These are phyloP conservation scores for Cephonodes hylas DNA, from an alignment of 2,888 invertebrate species.

Conservation along the genomic window DNA sequence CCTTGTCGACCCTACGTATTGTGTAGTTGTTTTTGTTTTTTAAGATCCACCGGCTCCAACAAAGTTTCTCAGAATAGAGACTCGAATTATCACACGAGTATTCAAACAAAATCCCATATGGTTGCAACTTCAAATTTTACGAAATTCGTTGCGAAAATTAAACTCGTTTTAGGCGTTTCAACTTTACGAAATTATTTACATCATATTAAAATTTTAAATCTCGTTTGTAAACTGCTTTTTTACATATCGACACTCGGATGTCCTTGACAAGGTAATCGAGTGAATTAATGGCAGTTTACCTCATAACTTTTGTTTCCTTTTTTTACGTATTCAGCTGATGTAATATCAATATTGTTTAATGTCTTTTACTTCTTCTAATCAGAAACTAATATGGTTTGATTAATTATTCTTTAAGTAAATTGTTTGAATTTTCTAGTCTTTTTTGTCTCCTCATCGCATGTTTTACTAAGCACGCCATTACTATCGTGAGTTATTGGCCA, in stretches of 20 bases:
- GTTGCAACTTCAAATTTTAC: not conserved
- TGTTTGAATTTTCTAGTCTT: too few species aligned
- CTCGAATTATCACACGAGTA: not conserved
- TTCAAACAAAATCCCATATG: conserved; percentile 1
- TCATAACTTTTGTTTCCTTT: not conserved
- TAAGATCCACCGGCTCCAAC: conserved; percentile 37
- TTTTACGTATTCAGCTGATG: not conserved
- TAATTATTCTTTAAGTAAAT: too few species aligned
- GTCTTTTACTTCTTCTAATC: too few species aligned
- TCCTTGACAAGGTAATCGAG: conserved; percentile 2
- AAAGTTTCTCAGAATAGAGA: not conserved
- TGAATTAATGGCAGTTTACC: not conserved
- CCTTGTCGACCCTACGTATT: conserved; percentile 49
- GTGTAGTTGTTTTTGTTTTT: conserved; percentile 50
- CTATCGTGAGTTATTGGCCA: not conserved
- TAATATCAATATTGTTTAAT: too few species aligned
- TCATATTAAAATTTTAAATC: not conserved
- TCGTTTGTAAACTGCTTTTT: not conserved
- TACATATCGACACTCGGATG: not conserved
- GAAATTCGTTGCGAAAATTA: not conserved
- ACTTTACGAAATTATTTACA: conserved; percentile 3
- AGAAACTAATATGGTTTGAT: too few species aligned
- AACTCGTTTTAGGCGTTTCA: not conserved
- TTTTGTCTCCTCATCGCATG: not conserved
- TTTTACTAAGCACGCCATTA: not conserved